These are phyloP conservation scores for Temnothorax longispinosus DNA, from an alignment of 1,140 invertebrate species.

Conservation along the genomic window DNA sequence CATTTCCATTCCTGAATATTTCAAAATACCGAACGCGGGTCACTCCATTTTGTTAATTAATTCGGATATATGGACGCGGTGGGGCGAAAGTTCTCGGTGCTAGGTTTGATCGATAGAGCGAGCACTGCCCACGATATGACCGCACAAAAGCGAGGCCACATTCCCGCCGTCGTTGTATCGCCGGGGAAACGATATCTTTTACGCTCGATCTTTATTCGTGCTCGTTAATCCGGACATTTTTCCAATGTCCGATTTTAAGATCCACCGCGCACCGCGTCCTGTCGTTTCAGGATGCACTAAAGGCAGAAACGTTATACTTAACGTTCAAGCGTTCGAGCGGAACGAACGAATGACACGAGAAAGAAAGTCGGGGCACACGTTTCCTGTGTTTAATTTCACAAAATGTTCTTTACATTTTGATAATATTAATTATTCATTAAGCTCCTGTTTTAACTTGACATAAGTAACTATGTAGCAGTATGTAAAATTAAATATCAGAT, in stretches of 20 bases:
- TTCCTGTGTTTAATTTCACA: background rate
- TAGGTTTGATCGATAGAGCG: conserved; percentile 53
- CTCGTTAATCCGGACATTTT: conserved; percentile 24
- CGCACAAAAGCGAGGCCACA: conserved; percentile 36
- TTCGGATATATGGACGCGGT: conserved; percentile 37
- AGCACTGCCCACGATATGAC: background rate
- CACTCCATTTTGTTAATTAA: conserved; percentile 61
- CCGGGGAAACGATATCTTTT: background rate
- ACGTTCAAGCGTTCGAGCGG: background rate
- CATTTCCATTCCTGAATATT: conserved; percentile 63
- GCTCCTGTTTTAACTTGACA: background rate
- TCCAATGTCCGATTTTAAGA: conserved; percentile 18
- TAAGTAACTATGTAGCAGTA: background rate
- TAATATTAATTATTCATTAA: background rate
- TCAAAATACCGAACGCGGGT: conserved; percentile 56
- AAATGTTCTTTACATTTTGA: background rate
- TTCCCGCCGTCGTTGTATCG: background rate
- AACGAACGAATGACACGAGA: background rate
- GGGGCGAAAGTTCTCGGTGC: conserved; percentile 32
- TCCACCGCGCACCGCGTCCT: background rate
- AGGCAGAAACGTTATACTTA: background rate
- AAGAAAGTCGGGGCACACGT: background rate
- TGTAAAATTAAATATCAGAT: background rate
- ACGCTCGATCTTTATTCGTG: conserved; percentile 45
- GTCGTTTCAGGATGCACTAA: background rate